Conservation (phyloP, 2,113 vertebrate species). For the Pithys albifrons region DNA sequence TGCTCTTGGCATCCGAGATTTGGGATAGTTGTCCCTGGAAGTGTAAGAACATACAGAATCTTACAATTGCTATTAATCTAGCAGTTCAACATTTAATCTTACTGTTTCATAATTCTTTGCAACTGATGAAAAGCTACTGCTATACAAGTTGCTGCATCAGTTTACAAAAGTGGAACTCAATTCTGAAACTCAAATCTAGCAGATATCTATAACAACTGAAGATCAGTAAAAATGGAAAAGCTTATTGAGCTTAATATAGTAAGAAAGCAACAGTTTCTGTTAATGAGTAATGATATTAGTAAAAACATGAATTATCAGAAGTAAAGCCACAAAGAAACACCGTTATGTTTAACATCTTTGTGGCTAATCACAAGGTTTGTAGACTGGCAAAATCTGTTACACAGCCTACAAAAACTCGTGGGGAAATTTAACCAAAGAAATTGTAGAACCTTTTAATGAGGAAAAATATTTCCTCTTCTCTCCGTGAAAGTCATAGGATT, state of each 20-base stretch:
- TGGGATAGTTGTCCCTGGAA: conserved; percentile 91
- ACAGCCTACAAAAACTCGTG: background rate
- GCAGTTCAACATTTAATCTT: background rate
- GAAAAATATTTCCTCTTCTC: background rate
- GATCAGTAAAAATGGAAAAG: background rate
- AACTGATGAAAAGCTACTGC: background rate
- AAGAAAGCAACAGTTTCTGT: conserved; percentile 6
- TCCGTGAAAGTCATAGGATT: background rate
- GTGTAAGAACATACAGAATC: conserved; percentile 38
- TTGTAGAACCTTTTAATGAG: background rate
- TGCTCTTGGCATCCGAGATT: conserved; percentile 95
- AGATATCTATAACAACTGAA: background rate
- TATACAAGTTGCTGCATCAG: background rate
- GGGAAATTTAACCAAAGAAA: background rate
- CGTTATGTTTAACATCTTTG: background rate
- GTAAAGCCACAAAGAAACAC: background rate
- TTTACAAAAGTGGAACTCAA: background rate
- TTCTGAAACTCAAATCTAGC: background rate
- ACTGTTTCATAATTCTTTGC: background rate
- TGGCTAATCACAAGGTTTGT: background rate
- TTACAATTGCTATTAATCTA: background rate
- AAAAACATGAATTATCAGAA: background rate
- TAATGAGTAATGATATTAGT: conserved; percentile 16
- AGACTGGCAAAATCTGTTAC: background rate
- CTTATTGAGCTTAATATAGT: background rate